phyloP scores from a whole-genome alignment of 2,797 vertebrate species.

The Gymnoscopelus braueri region DNA sequence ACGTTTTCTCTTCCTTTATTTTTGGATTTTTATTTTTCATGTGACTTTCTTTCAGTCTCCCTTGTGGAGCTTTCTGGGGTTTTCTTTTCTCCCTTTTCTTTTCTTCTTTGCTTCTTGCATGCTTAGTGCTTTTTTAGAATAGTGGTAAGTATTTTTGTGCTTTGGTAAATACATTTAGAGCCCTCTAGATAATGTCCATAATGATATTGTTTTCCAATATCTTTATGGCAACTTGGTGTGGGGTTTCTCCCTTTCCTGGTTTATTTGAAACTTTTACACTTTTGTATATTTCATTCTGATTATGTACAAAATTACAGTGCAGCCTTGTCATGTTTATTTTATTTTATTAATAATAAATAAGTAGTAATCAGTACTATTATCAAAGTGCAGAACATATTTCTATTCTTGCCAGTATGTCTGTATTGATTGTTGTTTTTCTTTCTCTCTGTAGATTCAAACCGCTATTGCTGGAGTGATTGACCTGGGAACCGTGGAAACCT shows the following conservation, averaged over 20 bases:
- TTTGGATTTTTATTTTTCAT: slow-evolving; percentile 49
- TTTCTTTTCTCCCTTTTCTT: slow-evolving; percentile 31
- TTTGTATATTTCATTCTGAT: background rate
- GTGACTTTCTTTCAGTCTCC: slow-evolving; percentile 21
- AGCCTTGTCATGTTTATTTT: background rate
- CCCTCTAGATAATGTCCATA: background rate
- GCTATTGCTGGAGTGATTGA: slow-evolving; percentile 94
- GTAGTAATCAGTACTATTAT: background rate
- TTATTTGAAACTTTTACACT: slow-evolving; percentile 7
- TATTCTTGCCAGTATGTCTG: background rate
- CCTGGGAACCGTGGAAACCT: slow-evolving; percentile 93
- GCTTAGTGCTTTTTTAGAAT: slow-evolving; percentile 64
- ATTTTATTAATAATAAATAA: slow-evolving; percentile 1
- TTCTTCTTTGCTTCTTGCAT: slow-evolving; percentile 70
- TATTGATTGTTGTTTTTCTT: slow-evolving; percentile 51
- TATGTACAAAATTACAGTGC: background rate
- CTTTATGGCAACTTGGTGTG: slow-evolving; percentile 40
- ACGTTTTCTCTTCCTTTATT: slow-evolving; percentile 30
- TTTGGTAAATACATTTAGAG: slow-evolving; percentile 7
- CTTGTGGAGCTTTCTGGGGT: slow-evolving; percentile 8
- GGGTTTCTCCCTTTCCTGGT: slow-evolving; percentile 46
- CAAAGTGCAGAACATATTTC: background rate
- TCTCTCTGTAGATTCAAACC: slow-evolving; percentile 80
- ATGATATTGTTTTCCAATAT: background rate
- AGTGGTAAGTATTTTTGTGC: slow-evolving; percentile 41